Evolutionary conservation across 2,888 invertebrate genomes (phyloP).

Genomic region (Iphiclides podalirius): DNA sequence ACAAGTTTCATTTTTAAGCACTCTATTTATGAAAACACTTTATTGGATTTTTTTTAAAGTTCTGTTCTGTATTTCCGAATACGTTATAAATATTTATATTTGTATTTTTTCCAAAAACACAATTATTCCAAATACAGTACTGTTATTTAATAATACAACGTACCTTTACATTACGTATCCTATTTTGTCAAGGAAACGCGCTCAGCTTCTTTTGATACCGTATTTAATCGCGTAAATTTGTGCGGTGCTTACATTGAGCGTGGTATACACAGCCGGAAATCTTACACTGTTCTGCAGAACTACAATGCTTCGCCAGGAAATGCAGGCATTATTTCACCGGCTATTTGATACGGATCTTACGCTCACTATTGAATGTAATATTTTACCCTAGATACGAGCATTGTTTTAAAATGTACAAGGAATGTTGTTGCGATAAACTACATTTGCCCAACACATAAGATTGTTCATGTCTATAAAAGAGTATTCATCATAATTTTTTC

Average conservation of each 20-base stretch:
- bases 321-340: conserved; percentile 42
- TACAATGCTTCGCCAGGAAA: conserved; percentile 39
- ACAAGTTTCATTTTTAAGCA: too few relatives aligned
- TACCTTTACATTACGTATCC: too few relatives aligned
- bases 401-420: background rate
- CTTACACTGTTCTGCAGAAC: conserved; percentile 13
- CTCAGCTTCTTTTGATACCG: conserved; percentile 23
- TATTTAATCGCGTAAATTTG: conserved; percentile 22
- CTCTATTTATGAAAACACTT: too few relatives aligned
- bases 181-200: too few relatives aligned
- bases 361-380: conserved; percentile 12
- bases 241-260: conserved; percentile 18
- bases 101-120: too few relatives aligned
- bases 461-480: too few relatives aligned
- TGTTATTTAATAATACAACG: too few relatives aligned
- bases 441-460: background rate
- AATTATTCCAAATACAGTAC: too few relatives aligned
- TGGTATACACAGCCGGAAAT: conserved; percentile 16
- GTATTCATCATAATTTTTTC: background rate
- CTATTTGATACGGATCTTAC: conserved; percentile 44
- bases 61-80: too few relatives aligned
- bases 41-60: too few relatives aligned
- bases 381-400: background rate
- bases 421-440: background rate
- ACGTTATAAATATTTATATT: too few relatives aligned